Conservation (phyloP, 2,113 vertebrate species). For the Salvator merianae region DNA sequence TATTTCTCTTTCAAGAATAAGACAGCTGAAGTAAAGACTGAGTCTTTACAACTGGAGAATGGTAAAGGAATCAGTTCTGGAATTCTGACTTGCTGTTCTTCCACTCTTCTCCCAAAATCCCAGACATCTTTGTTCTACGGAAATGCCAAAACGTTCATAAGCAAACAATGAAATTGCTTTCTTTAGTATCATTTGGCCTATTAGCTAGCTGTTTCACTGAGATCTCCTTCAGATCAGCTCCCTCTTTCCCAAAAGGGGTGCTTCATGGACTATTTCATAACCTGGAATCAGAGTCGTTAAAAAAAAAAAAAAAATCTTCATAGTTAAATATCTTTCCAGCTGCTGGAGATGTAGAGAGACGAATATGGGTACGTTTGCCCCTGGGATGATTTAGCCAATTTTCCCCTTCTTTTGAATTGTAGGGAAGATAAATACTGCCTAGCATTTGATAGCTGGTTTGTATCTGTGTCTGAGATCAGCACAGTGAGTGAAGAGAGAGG, state of each 20-base stretch:
- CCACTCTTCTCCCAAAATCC: conserved; percentile 44
- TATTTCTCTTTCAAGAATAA: background rate
- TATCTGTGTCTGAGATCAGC: conserved; percentile 49
- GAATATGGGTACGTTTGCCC: conserved; percentile 39
- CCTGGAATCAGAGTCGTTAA: background rate
- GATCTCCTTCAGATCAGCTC: background rate
- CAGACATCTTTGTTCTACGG: conserved; percentile 10
- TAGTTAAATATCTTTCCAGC: conserved; percentile 5
- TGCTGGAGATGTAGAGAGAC: background rate
- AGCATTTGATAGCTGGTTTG: conserved; percentile 47
- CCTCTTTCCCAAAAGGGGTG: background rate
- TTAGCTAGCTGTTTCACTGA: background rate
- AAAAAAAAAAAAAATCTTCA: background rate
- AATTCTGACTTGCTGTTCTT: background rate
- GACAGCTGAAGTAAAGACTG: background rate
- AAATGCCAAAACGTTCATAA: conserved; percentile 27
- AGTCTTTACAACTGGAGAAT: background rate
- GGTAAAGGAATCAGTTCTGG: background rate
- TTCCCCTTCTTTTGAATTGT: conserved; percentile 30
- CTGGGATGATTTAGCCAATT: conserved; percentile 14
- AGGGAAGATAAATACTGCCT: conserved; percentile 45
- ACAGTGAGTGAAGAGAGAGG: conserved; percentile 50
- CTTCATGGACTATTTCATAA: conserved; percentile 10
- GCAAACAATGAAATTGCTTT: conserved; percentile 57
- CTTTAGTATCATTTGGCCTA: conserved; percentile 42